Percentiles rank a stretch among this genome's conserved stretches.
These are phyloP conservation scores for Pelosia muscerda DNA, from an alignment of 2,888 invertebrate genomes.

Conservation along the genomic window DNA sequence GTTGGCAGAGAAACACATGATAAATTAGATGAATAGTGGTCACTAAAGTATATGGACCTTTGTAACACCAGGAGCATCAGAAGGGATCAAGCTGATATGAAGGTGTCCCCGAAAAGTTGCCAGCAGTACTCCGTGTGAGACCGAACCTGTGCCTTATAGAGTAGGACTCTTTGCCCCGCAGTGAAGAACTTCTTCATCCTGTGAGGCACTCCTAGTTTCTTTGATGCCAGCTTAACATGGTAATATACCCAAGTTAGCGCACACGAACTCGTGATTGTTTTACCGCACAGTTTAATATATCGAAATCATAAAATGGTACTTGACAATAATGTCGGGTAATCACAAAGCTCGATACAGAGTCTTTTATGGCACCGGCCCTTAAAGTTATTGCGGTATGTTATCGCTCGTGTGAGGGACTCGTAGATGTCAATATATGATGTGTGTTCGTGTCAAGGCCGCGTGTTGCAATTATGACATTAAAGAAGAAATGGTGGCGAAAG, in stretches of 20 bases:
- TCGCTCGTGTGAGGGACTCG: not conserved
- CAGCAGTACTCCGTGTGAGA: no score
- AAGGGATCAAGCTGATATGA: no score
- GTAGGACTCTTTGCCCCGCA: no score
- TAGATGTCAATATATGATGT: not conserved
- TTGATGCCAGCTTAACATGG: no score
- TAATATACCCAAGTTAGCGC: conserved; percentile 9
- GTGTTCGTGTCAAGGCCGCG: conserved; percentile 11
- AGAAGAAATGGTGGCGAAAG: not conserved
- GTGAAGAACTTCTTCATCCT: no score
- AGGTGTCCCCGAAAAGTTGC: no score
- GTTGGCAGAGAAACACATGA: no score
- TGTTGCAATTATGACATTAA: conserved; percentile 8
- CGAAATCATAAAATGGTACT: conserved; percentile 9
- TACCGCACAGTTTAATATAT: conserved; percentile 4
- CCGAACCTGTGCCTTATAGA: no score
- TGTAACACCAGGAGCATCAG: no score
- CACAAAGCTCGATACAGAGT: not conserved
- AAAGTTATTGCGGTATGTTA: not conserved
- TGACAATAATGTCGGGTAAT: conserved; percentile 11
- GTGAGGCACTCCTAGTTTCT: no score
- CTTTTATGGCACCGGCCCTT: conserved; percentile 9
- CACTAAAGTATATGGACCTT: no score
- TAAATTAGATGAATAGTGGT: no score
- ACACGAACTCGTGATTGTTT: conserved; percentile 5